Base-by-base conservation (phyloP, 2,797 vertebrate genomes). In the Natrix natrix region DNA sequence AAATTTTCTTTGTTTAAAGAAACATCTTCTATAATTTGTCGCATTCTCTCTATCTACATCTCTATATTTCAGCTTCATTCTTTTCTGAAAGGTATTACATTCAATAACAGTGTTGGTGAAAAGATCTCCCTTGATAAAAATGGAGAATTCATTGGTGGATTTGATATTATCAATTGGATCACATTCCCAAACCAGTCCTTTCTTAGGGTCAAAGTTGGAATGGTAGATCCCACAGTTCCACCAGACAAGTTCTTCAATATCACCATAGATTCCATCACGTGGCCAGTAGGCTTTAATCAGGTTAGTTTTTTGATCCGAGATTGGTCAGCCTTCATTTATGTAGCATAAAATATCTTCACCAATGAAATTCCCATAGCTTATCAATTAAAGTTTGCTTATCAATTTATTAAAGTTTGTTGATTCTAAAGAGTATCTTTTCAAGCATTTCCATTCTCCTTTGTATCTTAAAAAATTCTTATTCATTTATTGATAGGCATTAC, bases 101-200 rank as follows among this genome's bases (percentile, higher is more conserved):
- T 92, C 20, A 92, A 92, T 28, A 92, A 61, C 8, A 90, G 37
- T 20, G 22, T 48, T 54, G 92, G 92, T 4, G 88, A 92, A 28
- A 59, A 14, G 1, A 11, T 92, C 32, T 86, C 92, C 8, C 83
- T 92, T 37, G 48, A 92, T 5, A 22, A 48, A n/a, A 83, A 63
- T 60, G 88, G 92, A 12, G 56, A 89, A 86, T 4, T 92, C 1
- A n/a, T 26, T 16, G 92, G 55, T 61, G 92, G 87, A 28, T 92
- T 83, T 26, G 92, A 92, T 59, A 89, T 89, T 86, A 32, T 92
- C 54, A 92, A 92, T 16, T 88, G 87, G 91, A 43, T 92, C 32
- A 78, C 52, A 52, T 92, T 92, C 87, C 66, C 66, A 59, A 89
- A 92, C 37, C 55, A 59, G 26, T 83, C 91, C 16, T 92, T 92